Conservation (phyloP, 2,797 vertebrate species). For the Argentina silus region DNA sequence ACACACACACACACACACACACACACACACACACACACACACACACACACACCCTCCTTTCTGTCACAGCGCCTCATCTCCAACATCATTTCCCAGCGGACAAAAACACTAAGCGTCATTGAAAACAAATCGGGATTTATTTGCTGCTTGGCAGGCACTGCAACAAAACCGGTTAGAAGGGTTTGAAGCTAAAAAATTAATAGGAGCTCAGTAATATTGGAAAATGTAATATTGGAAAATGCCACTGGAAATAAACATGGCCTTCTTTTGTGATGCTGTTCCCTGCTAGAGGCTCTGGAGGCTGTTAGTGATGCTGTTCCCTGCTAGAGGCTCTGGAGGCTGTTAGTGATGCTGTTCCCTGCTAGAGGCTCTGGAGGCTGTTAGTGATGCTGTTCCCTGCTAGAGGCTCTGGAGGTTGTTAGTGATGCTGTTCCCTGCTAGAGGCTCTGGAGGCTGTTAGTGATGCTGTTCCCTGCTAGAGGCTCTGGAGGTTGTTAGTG, state of each 20-base stretch:
- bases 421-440: no score
- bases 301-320: conserved; percentile 8
- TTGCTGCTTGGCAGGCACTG: neutral
- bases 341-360: no score
- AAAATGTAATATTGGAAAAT: neutral
- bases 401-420: no score
- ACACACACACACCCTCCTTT: neutral
- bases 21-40: neutral
- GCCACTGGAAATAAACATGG: neutral
- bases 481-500: no score
- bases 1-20: neutral
- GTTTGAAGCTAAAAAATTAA: neutral
- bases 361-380: no score
- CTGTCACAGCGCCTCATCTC: neutral
- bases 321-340: no score
- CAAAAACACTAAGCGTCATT: neutral
- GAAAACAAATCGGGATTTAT: neutral
- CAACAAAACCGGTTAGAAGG: neutral
- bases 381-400: no score
- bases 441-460: no score
- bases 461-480: no score
- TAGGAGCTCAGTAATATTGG: neutral
- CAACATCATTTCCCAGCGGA: neutral
- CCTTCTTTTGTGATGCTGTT: neutral
- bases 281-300: neutral